Base-by-base conservation (phyloP, 2,888 invertebrate species). In the Panopea generosa region DNA sequence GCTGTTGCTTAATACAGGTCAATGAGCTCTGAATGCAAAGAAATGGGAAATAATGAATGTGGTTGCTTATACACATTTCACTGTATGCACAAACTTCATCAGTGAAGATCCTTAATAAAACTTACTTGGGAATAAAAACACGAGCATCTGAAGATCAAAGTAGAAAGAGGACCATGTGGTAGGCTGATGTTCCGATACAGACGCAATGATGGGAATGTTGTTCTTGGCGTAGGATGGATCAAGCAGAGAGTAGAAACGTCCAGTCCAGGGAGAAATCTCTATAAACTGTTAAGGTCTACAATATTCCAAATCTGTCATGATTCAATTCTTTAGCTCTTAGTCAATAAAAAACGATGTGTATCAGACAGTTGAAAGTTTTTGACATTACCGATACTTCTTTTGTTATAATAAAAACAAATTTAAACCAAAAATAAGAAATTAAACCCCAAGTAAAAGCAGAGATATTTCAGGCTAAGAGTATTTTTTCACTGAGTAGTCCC, bases 101-200 rank as follows among this genome's bases (percentile, higher is more conserved):
- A n/a, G n/a, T n/a, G n/a, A n/a, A n/a, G n/a, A n/a, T n/a, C n/a
- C n/a, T n/a, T n/a, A n/a, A n/a, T n/a, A n/a, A n/a, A n/a, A 45
- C 56, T 68, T 83, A 93, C 93, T 92, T 66, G 94, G 99, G 93
- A 99, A 99, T 83, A 99, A 94, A 93, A 99, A 98, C 77, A 98
- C 98, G 59, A 99, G 94, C 83, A 99, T 96, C 93, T 99, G 97
- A 63, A 99, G 94, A 94, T 99, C 99, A 93, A 99, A 99, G 94
- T 98, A 99, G 94, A 99, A 99, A 0, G 98, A 98, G 59, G 97
- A 97, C 99, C 99, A 99, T 0, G 98, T 97, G 1, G 99, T 99
- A 0, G 99, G 99, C 93, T 99, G 99, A 95, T 99, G 99, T 94
- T 99, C 99, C 1, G 98, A 99, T 2, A 98, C 97, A 7, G 97